These are phyloP conservation scores for Stegana nigrithorax DNA, from an alignment of 2,888 invertebrate genomes.

Conservation along the genomic window DNA sequence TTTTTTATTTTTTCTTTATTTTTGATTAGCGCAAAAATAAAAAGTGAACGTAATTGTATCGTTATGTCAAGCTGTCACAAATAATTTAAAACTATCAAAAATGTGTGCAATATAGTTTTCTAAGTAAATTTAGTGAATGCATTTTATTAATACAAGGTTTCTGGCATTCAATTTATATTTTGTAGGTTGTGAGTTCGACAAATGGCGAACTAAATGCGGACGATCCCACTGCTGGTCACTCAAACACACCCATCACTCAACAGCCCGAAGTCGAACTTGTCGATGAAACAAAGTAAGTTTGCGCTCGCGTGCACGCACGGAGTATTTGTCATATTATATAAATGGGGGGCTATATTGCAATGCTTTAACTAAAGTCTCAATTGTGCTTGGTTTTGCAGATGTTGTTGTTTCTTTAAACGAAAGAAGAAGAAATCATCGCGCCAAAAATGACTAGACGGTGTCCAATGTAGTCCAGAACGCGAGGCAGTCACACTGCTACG, in stretches of 20 bases:
- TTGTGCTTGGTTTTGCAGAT: conserved; percentile 74
- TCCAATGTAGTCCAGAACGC: conserved; percentile 75
- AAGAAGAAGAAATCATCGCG: conserved; percentile 98
- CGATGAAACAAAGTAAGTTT: conserved; percentile 97
- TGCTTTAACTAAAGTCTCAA: no score
- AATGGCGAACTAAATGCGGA: conserved; percentile 95
- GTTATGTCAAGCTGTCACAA: not conserved
- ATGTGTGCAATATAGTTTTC: conserved; percentile 22
- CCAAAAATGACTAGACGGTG: conserved; percentile 87
- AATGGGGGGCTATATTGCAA: no score
- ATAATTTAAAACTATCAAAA: not conserved
- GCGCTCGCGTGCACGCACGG: no score
- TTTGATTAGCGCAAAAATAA: conserved; percentile 1
- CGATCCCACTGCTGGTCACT: conserved; percentile 96
- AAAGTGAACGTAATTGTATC: not conserved
- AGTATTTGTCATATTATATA: no score
- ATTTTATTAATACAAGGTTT: conserved; percentile 29
- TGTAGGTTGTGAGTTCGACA: conserved; percentile 95
- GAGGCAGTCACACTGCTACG: conserved; percentile 74
- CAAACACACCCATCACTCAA: conserved; percentile 96
- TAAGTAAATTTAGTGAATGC: conserved; percentile 33
- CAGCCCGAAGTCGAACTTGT: conserved; percentile 94
- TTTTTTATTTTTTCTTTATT: conserved; percentile 7
- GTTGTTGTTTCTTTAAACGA: conserved; percentile 99
- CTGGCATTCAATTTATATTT: conserved; percentile 35